Evolutionary conservation across 2,797 vertebrate species (phyloP).

Genomic region (Notoglanidium macrostoma): DNA sequence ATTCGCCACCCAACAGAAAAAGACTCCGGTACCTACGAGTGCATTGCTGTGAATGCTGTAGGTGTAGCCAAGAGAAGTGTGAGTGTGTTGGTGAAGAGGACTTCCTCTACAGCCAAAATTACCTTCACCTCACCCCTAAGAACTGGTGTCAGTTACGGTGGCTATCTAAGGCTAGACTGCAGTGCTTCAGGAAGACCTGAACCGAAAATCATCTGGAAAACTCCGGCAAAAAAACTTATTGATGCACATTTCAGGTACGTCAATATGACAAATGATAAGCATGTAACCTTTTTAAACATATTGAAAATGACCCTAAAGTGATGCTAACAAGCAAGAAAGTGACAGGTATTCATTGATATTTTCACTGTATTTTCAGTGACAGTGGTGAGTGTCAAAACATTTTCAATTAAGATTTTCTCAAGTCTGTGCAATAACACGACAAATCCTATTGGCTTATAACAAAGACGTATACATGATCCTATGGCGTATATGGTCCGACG

Average conservation of each 20-base stretch:
- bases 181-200: slow-evolving; percentile 84
- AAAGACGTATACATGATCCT: background rate
- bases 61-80: slow-evolving; percentile 81
- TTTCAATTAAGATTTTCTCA: background rate
- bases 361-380: background rate
- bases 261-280: background rate
- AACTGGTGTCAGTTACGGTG: slow-evolving; percentile 79
- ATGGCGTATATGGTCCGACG: background rate
- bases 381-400: background rate
- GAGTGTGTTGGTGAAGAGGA: slow-evolving; percentile 73
- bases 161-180: slow-evolving; percentile 81
- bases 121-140: slow-evolving; percentile 79
- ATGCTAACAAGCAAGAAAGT: background rate
- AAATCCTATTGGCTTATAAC: background rate
- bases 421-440: background rate
- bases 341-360: background rate
- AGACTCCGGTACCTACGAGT: slow-evolving; percentile 86
- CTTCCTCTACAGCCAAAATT: slow-evolving; percentile 77
- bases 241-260: slow-evolving; percentile 86
- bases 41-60: slow-evolving; percentile 84
- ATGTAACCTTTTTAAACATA: background rate
- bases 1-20: slow-evolving; percentile 76
- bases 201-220: slow-evolving; percentile 89
- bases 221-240: slow-evolving; percentile 84
- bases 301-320: background rate